Percentiles rank a stretch among this genome's conserved stretches.
These are phyloP conservation scores for Scolanthus callimorphus DNA, from an alignment of 92 coral and sea anemone species.

Conservation along the genomic window DNA sequence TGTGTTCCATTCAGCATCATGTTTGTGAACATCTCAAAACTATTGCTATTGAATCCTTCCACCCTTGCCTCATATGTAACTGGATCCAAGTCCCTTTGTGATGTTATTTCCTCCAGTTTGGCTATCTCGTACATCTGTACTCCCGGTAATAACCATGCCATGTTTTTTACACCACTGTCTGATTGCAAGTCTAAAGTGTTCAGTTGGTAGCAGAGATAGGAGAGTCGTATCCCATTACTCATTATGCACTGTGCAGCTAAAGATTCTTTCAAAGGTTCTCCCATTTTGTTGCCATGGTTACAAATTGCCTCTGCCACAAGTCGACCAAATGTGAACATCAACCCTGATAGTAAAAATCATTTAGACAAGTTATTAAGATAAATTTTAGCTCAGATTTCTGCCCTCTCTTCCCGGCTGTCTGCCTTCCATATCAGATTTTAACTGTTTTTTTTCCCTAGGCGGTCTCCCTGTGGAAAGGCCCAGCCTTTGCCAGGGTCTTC, in stretches of 20 bases:
- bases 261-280: slow-evolving; percentile 67
- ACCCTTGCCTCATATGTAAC: slow-evolving; percentile 33
- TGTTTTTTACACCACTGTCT: slow-evolving; percentile 81
- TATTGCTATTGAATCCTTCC: slow-evolving; percentile 60
- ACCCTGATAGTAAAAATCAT: slow-evolving; percentile 34
- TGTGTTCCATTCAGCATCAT: slow-evolving; percentile 47
- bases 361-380: too few relatives aligned
- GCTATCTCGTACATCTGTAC: slow-evolving; percentile 60
- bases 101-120: slow-evolving; percentile 38
- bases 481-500: too few relatives aligned
- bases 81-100: slow-evolving; percentile 26
- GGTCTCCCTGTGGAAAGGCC: too few relatives aligned
- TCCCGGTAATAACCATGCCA: slow-evolving; percentile 81
- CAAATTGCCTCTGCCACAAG: slow-evolving; percentile 78
- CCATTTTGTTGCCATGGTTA: slow-evolving; percentile 45
- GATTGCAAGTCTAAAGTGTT: slow-evolving; percentile 73
- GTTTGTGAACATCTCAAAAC: slow-evolving; percentile 61
- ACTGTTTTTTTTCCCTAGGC: too few relatives aligned
- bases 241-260: slow-evolving; percentile 71
- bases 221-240: slow-evolving; percentile 66
- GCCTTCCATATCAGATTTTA: too few relatives aligned
- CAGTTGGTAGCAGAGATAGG: slow-evolving; percentile 77
- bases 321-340: slow-evolving; percentile 89
- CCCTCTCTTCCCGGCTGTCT: too few relatives aligned
- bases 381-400: too few relatives aligned